These are phyloP conservation scores for Emys orbicularis DNA, from an alignment of 2,797 vertebrate species.

Conservation along the genomic window DNA sequence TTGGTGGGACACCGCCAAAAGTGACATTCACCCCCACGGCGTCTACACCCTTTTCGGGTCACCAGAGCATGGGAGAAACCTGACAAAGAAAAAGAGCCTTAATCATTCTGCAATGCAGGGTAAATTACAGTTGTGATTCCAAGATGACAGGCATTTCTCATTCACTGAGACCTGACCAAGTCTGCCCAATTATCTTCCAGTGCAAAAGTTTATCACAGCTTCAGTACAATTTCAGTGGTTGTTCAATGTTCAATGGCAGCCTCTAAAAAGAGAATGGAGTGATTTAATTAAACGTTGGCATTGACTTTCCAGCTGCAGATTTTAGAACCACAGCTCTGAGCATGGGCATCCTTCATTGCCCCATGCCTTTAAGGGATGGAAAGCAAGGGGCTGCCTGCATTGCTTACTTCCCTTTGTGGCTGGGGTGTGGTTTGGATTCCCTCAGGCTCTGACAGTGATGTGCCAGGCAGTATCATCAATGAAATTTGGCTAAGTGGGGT, in stretches of 20 bases:
- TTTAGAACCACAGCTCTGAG: background rate
- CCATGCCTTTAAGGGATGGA: background rate
- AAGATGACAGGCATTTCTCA: background rate
- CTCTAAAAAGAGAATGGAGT: background rate
- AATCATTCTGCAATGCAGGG: background rate
- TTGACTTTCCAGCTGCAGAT: background rate
- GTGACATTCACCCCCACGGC: background rate
- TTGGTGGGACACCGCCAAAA: background rate
- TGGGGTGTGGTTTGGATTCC: background rate
- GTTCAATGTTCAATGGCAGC: background rate
- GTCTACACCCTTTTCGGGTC: accelerated
- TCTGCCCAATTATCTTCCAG: background rate
- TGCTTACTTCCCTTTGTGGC: background rate
- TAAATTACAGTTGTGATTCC: background rate
- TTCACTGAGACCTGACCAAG: background rate
- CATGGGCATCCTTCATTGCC: background rate
- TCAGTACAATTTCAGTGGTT: background rate
- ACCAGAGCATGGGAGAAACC: background rate
- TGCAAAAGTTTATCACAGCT: background rate
- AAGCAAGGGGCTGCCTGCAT: background rate
- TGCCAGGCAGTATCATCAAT: background rate
- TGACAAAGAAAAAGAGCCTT: background rate
- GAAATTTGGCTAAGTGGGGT: background rate
- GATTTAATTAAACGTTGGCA: background rate
- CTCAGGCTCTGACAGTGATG: background rate